Evolutionary conservation across 2,113 vertebrate species (phyloP).

Genomic region (Pangasianodon hypophthalmus): DNA sequence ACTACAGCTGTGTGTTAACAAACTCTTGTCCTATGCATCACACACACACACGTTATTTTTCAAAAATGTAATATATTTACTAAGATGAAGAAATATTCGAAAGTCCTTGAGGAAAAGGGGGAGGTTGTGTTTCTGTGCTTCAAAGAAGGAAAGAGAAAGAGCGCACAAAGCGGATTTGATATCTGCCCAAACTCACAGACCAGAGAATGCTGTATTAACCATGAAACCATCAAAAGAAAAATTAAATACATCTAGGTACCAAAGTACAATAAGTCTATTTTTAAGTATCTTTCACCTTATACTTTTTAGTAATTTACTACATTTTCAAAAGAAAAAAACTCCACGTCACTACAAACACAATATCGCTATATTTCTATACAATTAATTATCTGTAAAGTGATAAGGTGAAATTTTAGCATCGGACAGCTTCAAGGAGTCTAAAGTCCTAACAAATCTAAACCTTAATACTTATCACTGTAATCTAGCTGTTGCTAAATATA

Average conservation of each 20-base stretch:
- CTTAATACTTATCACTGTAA: background rate
- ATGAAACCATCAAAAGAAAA: background rate
- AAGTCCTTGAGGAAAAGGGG: background rate
- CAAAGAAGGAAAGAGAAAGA: background rate
- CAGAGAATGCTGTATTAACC: background rate
- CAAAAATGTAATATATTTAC: no score
- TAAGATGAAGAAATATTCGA: no score
- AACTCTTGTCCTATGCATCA: background rate
- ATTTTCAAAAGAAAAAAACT: background rate
- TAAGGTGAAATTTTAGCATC: background rate
- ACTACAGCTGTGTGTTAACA: slow-evolving; percentile 19
- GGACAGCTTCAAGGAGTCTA: background rate
- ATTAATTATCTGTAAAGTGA: background rate
- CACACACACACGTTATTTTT: background rate
- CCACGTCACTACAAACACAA: background rate
- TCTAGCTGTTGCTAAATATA: background rate
- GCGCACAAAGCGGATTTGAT: background rate
- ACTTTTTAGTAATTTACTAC: no score
- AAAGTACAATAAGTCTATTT: background rate
- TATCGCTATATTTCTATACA: background rate
- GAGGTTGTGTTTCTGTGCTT: background rate
- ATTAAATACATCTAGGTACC: background rate
- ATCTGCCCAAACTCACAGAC: background rate
- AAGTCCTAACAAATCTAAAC: background rate
- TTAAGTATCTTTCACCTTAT: background rate